Conservation (phyloP, 2,888 invertebrate genomes). For the Agelastica alni region DNA sequence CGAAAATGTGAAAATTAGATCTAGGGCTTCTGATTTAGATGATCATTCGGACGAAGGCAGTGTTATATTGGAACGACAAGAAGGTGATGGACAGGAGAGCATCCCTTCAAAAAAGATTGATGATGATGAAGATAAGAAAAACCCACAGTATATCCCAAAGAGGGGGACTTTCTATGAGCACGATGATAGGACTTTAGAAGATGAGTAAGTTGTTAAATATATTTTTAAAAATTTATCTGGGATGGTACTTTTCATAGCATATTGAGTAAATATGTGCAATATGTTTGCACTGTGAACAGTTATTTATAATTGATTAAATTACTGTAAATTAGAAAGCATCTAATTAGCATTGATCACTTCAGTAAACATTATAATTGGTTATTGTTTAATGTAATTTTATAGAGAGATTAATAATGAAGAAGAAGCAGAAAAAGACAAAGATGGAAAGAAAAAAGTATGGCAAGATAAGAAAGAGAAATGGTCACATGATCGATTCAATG, state of each 20-base stretch:
- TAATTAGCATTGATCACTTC: too few species aligned
- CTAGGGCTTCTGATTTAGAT: slow-evolving; percentile 40
- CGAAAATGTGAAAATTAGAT: slow-evolving; percentile 37
- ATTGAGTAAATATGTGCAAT: too few species aligned
- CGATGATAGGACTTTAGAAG: slow-evolving; percentile 83
- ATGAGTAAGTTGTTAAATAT: slow-evolving; percentile 62
- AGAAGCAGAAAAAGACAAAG: slow-evolving; percentile 50
- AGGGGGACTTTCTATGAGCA: slow-evolving; percentile 96
- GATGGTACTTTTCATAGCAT: too few species aligned
- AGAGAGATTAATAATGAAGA: slow-evolving; percentile 34
- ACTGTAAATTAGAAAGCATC: too few species aligned
- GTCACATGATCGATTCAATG: slow-evolving; percentile 74
- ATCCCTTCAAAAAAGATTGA: slow-evolving; percentile 71
- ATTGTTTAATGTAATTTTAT: too few species aligned
- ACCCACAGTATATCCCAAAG: slow-evolving; percentile 97
- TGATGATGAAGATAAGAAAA: slow-evolving; percentile 91
- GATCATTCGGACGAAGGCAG: slow-evolving; percentile 61
- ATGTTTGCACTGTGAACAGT: too few species aligned
- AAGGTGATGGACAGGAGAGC: slow-evolving; percentile 73
- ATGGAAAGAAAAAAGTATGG: slow-evolving; percentile 55
- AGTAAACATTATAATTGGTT: too few species aligned
- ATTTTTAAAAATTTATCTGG: too few species aligned
- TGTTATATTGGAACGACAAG: slow-evolving; percentile 66
- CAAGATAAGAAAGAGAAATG: slow-evolving; percentile 55
- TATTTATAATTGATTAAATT: too few species aligned